Percentiles rank a stretch among this genome's conserved stretches.
These are phyloP conservation scores for Lasioglossum lativentre DNA, from an alignment of 2,888 invertebrate species.

Conservation along the genomic window DNA sequence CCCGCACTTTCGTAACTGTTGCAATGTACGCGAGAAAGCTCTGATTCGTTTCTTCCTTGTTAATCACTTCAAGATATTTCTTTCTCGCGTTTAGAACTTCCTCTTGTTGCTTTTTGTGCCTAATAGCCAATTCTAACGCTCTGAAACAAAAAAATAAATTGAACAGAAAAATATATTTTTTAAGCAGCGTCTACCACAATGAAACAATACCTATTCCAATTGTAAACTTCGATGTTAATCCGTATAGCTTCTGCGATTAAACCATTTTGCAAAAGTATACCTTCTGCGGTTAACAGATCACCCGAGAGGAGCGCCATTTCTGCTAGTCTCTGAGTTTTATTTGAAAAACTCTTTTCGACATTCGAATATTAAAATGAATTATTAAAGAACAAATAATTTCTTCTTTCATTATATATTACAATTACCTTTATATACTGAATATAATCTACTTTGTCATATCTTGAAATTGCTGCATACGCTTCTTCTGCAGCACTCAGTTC, in stretches of 20 bases:
- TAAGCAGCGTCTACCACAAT: neutral
- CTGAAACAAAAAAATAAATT: slow-evolving; percentile 81
- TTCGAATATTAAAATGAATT: neutral
- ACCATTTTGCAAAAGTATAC: slow-evolving; percentile 89
- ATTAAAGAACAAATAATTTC: neutral
- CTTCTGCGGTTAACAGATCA: slow-evolving; percentile 90
- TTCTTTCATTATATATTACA: neutral
- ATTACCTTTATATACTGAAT: slow-evolving; percentile 92
- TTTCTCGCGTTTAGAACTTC: slow-evolving; percentile 89
- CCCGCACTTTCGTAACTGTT: slow-evolving; percentile 53
- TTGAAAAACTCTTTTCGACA: slow-evolving; percentile 84
- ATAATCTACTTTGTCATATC: slow-evolving; percentile 94
- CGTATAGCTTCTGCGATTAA: slow-evolving; percentile 90
- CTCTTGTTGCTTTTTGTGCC: slow-evolving; percentile 90
- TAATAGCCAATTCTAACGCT: slow-evolving; percentile 90
- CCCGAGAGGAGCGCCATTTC: slow-evolving; percentile 90
- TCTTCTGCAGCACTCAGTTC: slow-evolving; percentile 96
- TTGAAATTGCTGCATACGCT: slow-evolving; percentile 95
- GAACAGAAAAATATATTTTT: slow-evolving; percentile 3
- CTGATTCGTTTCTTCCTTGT: slow-evolving; percentile 87
- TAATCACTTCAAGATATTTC: slow-evolving; percentile 87
- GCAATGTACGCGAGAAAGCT: slow-evolving; percentile 81
- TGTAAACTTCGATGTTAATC: slow-evolving; percentile 89
- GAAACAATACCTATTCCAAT: slow-evolving; percentile 89
- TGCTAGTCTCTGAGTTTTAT: slow-evolving; percentile 87